Base-by-base conservation (phyloP, 2,888 invertebrate species). In the Dryocosmus kuriphilus region DNA sequence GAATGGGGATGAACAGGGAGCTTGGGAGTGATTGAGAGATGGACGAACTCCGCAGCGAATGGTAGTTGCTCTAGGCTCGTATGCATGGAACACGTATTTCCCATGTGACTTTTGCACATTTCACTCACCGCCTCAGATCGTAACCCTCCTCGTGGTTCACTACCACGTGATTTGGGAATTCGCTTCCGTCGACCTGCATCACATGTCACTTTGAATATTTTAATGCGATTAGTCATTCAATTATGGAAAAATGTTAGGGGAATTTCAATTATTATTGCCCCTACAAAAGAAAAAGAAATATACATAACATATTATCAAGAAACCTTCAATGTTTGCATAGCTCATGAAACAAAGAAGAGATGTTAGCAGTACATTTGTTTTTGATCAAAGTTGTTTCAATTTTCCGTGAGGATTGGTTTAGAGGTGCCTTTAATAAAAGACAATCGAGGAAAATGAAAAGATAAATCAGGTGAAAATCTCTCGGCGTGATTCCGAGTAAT, bases 51-150 rank as follows among this genome's bases (percentile, higher is more conserved):
- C 38, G 65, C 63, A 77, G 38, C 62, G 61, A 38, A 46, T 67
- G 38, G 65, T 16, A 24, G 51, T 19, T 75, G 71, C 67, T 73
- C 77, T 77, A 75, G 71, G 16, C 62, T 79, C 73, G 63, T 61
- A 57, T 61, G 67, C 79, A 77, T 77, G 61, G 75, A 75, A 75
- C 79, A 57, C 71, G 63, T 62, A 79, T 79, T 79, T 79, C 79
- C 79, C 79, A 75, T 75, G 77, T 75, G 79, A 75, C 79, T 63
- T 62, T 55, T 55, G 77, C 75, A 67, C 57, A 71, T 71, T 71
- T 51, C 51, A 51, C 71, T 71, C 71, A 51, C 71, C 71, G 41
- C 71, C 71, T 71, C 71, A 71, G 71, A 71, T 71, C 46, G 46
- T 30, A 71, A 71, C 71, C 71, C 71, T 51, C 30, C 14, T 65